Conservation (phyloP, 2,113 vertebrate species). For the Oxyura jamaicensis region DNA sequence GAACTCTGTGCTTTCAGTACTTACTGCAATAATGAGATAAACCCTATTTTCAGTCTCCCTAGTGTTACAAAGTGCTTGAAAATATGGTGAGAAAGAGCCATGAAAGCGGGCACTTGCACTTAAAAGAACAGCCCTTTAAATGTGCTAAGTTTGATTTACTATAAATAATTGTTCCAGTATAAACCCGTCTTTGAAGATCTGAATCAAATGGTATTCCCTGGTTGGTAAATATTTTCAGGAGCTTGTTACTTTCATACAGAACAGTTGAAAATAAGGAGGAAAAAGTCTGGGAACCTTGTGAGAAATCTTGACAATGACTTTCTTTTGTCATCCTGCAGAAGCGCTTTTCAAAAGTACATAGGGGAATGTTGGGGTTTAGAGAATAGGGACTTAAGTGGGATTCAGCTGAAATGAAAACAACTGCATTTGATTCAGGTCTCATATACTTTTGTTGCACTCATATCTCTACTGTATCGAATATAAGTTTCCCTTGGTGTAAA, state of each 20-base stretch:
- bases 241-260: background rate
- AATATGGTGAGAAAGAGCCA: background rate
- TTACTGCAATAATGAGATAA: background rate
- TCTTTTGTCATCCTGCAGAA: background rate
- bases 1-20: background rate
- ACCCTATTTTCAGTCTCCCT: background rate
- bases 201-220: background rate
- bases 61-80: background rate
- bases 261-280: background rate
- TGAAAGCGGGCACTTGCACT: background rate
- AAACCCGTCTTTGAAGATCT: background rate
- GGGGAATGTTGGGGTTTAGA: background rate
- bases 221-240: constrained; percentile 24
- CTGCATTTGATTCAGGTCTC: background rate
- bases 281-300: background rate
- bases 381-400: background rate
- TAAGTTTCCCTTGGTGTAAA: background rate
- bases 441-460: background rate
- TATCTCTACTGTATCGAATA: background rate
- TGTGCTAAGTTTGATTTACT: background rate
- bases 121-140: background rate
- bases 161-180: background rate
- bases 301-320: background rate
- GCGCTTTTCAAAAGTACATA: background rate
- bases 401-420: background rate